phyloP scores from a whole-genome alignment of 2,797 vertebrate species.

The Coracias cyanogaster region DNA sequence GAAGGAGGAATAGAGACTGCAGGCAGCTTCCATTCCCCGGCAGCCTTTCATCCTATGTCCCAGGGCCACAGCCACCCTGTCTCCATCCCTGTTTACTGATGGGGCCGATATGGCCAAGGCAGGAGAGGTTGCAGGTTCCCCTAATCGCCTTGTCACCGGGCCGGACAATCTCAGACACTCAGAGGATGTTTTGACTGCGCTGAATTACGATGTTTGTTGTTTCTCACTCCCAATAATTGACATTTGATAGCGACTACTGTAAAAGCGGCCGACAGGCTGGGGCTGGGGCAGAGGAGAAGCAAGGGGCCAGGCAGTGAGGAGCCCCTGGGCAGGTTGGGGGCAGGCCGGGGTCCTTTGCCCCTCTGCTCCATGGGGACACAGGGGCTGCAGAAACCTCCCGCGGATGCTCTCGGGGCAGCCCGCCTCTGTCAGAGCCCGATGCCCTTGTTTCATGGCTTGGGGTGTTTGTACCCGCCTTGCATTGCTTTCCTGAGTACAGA shows the following conservation, averaged over 20 bases:
- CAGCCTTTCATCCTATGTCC: slow-evolving; percentile 67
- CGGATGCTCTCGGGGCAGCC: accelerated
- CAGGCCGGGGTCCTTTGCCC: accelerated
- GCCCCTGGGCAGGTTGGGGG: not conserved
- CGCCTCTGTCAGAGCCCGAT: not conserved
- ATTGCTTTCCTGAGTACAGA: not conserved
- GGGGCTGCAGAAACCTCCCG: not conserved
- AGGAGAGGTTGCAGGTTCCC: slow-evolving; percentile 59
- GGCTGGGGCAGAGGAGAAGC: not conserved
- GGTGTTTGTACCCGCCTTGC: accelerated
- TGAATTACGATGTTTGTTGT: slow-evolving; percentile 77
- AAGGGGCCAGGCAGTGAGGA: not conserved
- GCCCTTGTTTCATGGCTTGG: not conserved
- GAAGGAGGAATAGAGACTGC: not conserved
- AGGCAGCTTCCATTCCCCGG: not conserved
- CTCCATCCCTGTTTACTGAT: slow-evolving; percentile 81
- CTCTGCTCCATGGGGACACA: not conserved
- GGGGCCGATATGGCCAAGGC: slow-evolving; percentile 60
- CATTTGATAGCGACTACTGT: slow-evolving; percentile 73
- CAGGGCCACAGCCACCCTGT: slow-evolving; percentile 76
- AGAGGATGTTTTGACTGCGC: slow-evolving; percentile 81
- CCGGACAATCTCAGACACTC: slow-evolving; percentile 65
- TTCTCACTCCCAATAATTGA: slow-evolving; percentile 76
- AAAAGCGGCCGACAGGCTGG: not conserved
- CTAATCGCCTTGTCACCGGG: slow-evolving; percentile 67